These are phyloP conservation scores for Automeris io DNA, from an alignment of 2,888 invertebrate genomes.

Conservation along the genomic window DNA sequence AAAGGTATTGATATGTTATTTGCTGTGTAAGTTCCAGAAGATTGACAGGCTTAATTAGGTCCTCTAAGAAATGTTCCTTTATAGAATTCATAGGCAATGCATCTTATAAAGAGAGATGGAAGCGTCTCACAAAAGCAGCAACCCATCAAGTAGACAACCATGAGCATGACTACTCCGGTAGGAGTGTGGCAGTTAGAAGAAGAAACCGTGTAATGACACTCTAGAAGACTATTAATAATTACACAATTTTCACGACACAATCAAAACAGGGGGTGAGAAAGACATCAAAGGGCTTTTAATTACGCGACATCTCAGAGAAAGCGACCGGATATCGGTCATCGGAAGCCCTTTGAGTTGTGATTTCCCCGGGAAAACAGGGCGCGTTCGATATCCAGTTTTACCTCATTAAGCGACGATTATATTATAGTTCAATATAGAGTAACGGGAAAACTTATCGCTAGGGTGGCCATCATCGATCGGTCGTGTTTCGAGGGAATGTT, in stretches of 20 bases:
- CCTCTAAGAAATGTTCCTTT: no score
- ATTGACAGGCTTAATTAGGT: no score
- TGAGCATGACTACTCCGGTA: no score
- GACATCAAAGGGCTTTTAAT: slow-evolving; percentile 1
- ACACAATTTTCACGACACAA: background rate
- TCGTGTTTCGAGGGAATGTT: no score
- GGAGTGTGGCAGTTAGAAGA: no score
- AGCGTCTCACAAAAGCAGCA: no score
- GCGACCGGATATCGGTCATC: background rate
- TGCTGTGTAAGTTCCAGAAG: no score
- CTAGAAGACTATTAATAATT: background rate
- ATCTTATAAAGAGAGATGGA: no score
- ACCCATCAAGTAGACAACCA: no score
- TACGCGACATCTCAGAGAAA: background rate
- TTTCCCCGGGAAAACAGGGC: background rate
- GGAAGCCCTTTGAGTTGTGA: background rate
- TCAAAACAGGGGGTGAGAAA: background rate
- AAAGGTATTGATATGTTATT: no score
- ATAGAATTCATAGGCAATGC: no score
- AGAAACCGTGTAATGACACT: background rate
- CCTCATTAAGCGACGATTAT: background rate
- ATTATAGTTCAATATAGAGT: background rate
- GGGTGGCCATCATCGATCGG: no score
- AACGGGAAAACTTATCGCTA: background rate
- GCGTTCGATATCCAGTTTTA: background rate